Evolutionary conservation across 2,113 vertebrate species (phyloP).

Genomic region (Channa argus): DNA sequence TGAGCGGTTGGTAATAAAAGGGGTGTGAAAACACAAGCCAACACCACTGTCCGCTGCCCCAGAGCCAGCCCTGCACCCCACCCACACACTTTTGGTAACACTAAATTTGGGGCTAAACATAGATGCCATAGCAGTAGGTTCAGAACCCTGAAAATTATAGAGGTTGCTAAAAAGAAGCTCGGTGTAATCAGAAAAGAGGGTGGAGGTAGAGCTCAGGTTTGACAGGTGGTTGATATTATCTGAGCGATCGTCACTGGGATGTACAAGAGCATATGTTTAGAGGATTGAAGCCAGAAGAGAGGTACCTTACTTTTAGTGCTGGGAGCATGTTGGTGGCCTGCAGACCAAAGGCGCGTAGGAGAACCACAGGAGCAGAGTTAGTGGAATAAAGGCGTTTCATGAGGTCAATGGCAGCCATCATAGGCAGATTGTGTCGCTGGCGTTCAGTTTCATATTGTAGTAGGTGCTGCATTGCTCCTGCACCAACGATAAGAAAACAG

Average conservation of each 20-base stretch:
- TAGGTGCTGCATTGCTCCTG: constrained; percentile 93
- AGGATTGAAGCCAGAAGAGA: not conserved
- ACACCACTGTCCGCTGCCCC: constrained; percentile 76
- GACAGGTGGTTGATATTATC: constrained; percentile 69
- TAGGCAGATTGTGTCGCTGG: constrained; percentile 93
- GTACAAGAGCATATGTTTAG: constrained; percentile 2
- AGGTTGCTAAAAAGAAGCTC: constrained; percentile 73
- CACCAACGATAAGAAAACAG: constrained; percentile 27
- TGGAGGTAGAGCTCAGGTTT: constrained; percentile 56
- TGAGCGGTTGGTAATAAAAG: constrained; percentile 84
- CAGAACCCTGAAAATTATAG: constrained; percentile 85
- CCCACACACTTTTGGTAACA: constrained; percentile 87
- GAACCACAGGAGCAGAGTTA: constrained; percentile 85
- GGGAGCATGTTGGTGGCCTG: constrained; percentile 93
- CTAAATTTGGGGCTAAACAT: constrained; percentile 86
- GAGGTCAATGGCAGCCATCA: constrained; percentile 91
- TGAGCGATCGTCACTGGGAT: constrained; percentile 20
- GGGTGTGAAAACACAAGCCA: constrained; percentile 86
- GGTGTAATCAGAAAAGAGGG: constrained; percentile 82
- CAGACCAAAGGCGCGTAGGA: constrained; percentile 92
- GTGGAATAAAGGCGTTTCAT: constrained; percentile 95
- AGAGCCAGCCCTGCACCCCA: constrained; percentile 80
- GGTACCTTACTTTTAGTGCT: constrained; percentile 88
- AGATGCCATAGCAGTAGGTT: constrained; percentile 83
- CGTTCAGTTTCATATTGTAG: constrained; percentile 92